Percentiles rank a stretch among this genome's conserved stretches.
Conservation (phyloP, 2,888 invertebrate genomes). For the Drosophila tanythrix region DNA sequence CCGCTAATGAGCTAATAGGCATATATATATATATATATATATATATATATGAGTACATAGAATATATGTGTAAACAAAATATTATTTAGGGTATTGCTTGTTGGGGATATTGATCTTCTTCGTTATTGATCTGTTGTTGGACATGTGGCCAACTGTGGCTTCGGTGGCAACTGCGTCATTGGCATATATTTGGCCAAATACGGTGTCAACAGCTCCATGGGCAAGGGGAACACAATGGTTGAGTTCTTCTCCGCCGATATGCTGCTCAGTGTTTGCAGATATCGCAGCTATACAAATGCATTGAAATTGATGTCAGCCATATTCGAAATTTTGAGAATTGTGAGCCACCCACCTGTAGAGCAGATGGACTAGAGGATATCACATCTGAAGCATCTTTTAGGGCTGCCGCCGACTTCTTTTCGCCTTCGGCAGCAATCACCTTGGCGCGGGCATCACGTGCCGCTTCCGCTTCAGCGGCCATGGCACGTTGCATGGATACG, state of each 20-base stretch:
- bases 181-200: conserved; percentile 73
- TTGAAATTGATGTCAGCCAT: not conserved
- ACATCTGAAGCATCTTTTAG: conserved; percentile 94
- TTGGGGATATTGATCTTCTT: conserved; percentile 15
- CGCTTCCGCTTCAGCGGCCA: conserved; percentile 94
- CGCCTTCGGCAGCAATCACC: conserved; percentile 92
- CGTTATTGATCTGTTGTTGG: conserved; percentile 9
- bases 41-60: not conserved
- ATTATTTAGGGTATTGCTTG: conserved; percentile 18
- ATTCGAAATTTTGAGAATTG: not conserved
- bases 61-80: not conserved
- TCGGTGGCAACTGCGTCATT: conserved; percentile 46
- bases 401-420: conserved; percentile 92
- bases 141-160: conserved; percentile 5
- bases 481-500: conserved; percentile 91
- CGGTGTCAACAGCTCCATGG: conserved; percentile 90
- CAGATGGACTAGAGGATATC: conserved; percentile 90
- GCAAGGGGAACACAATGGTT: conserved; percentile 96
- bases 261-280: conserved; percentile 94
- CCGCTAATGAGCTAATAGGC: not conserved
- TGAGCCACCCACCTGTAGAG: conserved; percentile 85
- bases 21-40: not conserved
- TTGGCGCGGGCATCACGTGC: conserved; percentile 88
- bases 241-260: conserved; percentile 98
- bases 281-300: conserved; percentile 87